phyloP scores from a whole-genome alignment of 2,113 vertebrate species.

The Macrotis lagotis region DNA sequence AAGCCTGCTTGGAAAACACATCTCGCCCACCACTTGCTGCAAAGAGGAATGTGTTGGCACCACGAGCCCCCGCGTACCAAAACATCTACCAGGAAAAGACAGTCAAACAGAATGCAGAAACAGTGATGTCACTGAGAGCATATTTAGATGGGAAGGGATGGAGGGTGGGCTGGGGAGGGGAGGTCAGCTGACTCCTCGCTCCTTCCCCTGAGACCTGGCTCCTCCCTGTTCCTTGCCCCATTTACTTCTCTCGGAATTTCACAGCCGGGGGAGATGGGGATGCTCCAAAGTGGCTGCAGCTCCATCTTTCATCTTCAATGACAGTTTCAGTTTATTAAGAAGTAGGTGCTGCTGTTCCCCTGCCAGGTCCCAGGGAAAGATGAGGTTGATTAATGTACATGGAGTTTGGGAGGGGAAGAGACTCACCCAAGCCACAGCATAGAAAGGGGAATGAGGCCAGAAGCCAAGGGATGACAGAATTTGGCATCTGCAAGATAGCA shows the following conservation, averaged over 20 bases:
- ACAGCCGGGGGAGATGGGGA: conserved; percentile 33
- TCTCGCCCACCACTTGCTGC: conserved; percentile 11
- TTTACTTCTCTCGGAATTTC: conserved; percentile 24
- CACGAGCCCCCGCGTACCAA: conserved; percentile 4
- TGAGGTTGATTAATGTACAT: conserved; percentile 60
- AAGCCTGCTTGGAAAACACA: conserved; percentile 10
- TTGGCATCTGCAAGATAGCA: background rate
- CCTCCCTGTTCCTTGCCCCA: background rate
- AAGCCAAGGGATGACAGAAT: background rate
- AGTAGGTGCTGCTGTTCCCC: conserved; percentile 39
- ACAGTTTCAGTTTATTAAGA: conserved; percentile 69
- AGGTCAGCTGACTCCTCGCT: background rate
- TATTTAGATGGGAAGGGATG: background rate
- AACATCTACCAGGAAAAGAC: background rate
- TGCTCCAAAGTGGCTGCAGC: conserved; percentile 45
- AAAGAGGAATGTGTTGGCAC: background rate
- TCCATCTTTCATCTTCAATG: conserved; percentile 58
- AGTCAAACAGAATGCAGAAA: background rate
- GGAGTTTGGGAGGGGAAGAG: conserved; percentile 36
- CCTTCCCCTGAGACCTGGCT: background rate
- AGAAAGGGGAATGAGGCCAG: conserved; percentile 48
- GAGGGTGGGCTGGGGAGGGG: background rate
- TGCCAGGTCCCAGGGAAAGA: conserved; percentile 51
- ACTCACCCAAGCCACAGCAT: background rate
- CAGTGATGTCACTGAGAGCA: background rate